Base-by-base conservation (phyloP, 2,797 vertebrate species). In the Arremon aurantiirostris region DNA sequence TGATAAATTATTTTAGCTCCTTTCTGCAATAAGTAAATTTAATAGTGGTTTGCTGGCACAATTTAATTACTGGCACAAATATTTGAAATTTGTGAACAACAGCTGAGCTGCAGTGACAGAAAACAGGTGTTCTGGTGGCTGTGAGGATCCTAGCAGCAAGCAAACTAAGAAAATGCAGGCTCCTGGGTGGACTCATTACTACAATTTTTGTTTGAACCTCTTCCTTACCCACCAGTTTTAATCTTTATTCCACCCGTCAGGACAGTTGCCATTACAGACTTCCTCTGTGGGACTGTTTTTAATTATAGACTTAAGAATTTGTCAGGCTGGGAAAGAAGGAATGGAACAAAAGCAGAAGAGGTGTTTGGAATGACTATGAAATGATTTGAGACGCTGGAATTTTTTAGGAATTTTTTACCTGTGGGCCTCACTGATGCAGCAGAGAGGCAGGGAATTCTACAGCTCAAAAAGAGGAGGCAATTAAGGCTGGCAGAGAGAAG, bases 1-100 rank as follows among this genome's bases (percentile, higher is more conserved):
- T 88, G 92, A 97, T 96, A 70, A 96, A 96, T 95, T 96, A 93
- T 96, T 97, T 97, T 97, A 97, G 80, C 94, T 97, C 87, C 95
- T 97, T 96, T 96, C 89, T 95, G 53, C 37, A 93, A 89, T 95
- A 92, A 82, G 81, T 82, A 90, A 83, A 92, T 96, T 96, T 97
- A 97, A 94, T 89, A 95, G 63, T 82, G 68, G 86, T 96, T 96
- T 91, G 75, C 82, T 93, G 53, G 86, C 82, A 93, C 86, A 93
- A 86, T 94, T 97, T 93, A 97, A 94, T 97, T 93, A 83, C 81
- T 96, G 90, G 82, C 83, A 95, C 44, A 93, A 97, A 65, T 56
- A 86, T 94, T 82, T 94, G 61, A 97, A 96, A 93, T 89, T 91
- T 89, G 75, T 89, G 86, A 93, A 82, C 83, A 93, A 86, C 69